These are phyloP conservation scores for Trichacis sp. DNA, from an alignment of 2,888 invertebrate species.

Conservation along the genomic window DNA sequence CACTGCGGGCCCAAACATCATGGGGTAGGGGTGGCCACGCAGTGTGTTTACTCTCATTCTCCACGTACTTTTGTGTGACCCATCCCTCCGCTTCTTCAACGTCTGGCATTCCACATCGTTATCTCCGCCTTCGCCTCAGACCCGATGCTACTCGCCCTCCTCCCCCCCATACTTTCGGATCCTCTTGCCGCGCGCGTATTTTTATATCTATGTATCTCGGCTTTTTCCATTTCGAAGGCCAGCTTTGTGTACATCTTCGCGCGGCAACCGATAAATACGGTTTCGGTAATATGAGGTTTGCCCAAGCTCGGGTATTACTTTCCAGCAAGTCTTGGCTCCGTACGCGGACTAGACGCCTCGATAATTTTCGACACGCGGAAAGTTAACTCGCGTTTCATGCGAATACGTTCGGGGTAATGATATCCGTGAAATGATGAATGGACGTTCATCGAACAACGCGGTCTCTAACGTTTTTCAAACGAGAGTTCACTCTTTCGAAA, in stretches of 20 bases:
- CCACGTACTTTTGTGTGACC: conserved; percentile 34
- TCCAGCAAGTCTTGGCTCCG: conserved; percentile 13
- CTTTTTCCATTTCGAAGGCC: conserved; percentile 15
- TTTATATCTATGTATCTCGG: not conserved
- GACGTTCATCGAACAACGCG: no score
- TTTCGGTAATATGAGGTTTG: conserved; percentile 53
- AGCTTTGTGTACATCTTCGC: conserved; percentile 52
- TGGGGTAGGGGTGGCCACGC: conserved; percentile 39
- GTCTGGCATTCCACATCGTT: conserved; percentile 21
- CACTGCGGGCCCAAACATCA: conserved; percentile 48
- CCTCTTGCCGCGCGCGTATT: conserved; percentile 8
- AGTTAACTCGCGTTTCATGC: conserved; percentile 24
- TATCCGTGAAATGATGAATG: no score
- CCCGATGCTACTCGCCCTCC: conserved; percentile 2
- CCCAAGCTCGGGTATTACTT: conserved; percentile 21
- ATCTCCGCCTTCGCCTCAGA: conserved; percentile 33
- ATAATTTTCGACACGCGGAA: conserved; percentile 41
- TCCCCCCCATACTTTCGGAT: conserved; percentile 3
- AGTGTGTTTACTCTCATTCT: conserved; percentile 41
- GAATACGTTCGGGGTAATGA: not conserved
- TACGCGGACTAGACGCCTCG: conserved; percentile 12
- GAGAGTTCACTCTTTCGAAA: no score
- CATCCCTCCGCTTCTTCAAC: conserved; percentile 30
- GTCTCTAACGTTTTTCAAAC: no score
- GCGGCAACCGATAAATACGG: conserved; percentile 57